Conservation (phyloP, 2,113 vertebrate species). For the Gopherus evgoodei region DNA sequence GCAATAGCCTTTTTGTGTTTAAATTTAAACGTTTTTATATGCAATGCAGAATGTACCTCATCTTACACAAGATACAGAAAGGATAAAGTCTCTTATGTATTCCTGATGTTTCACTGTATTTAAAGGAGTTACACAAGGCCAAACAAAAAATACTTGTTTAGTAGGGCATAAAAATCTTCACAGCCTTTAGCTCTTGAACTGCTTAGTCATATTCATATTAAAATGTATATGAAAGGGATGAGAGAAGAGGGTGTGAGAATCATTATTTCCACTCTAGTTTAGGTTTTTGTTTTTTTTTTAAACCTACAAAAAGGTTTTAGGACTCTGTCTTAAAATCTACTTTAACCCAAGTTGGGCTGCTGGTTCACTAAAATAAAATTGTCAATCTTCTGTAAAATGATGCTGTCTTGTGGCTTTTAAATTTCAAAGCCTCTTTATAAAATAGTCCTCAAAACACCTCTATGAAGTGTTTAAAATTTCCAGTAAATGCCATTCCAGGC, state of each 20-base stretch:
- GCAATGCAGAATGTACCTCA: accelerated
- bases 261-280: not conserved
- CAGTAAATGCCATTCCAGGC: no score
- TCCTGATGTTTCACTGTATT: not conserved
- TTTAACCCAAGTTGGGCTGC: not conserved
- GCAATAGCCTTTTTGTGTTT: not conserved
- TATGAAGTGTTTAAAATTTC: not conserved
- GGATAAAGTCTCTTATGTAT: accelerated
- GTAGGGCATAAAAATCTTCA: not conserved
- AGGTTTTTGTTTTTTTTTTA: not conserved
- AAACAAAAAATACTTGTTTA: accelerated
- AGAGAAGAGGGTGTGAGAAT: not conserved
- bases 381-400: not conserved
- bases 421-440: not conserved
- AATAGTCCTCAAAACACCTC: not conserved
- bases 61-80: no score
- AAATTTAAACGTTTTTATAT: not conserved
- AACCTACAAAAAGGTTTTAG: not conserved
- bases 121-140: not conserved
- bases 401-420: not conserved
- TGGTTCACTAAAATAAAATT: not conserved
- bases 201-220: not conserved
- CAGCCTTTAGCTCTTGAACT: not conserved
- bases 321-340: not conserved
- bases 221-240: not conserved